Base-by-base conservation (phyloP, 1,140 invertebrate species). In the Himalopsyche phryganea region DNA sequence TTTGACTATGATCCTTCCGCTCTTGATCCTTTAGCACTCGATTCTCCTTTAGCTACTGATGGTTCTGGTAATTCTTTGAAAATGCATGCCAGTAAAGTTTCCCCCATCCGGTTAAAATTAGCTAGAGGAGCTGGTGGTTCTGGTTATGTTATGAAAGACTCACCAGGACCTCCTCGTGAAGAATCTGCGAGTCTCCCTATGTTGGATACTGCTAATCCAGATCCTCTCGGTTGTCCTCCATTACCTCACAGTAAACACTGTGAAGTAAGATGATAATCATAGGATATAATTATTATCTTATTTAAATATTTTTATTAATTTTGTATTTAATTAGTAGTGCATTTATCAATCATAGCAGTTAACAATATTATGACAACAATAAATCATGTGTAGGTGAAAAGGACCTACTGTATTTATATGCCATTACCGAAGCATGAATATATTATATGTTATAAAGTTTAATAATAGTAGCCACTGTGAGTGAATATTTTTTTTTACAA, bases 251-350 rank as follows among this genome's bases (percentile, higher is more conserved):
- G 84, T 70, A 88, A 90, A 81, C 86, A 88, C 78, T 89, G 87
- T 80, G 86, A 90, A 81, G 88, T 90, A 82, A 90, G 88, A 84
- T 90, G 88, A 91, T 89, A 87, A 82, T 80, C 59, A 51, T 28
- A 51, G 15, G 67, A 69, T 69, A 69, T 17, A 17, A 7, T 35
- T 7, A 15, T 23, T 6, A 45, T 5, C 18, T 11, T 45, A 15
- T 11, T 45, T 14, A 15, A 45, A 45, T 42, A 14, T 14, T 6
- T 6, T 7, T n/a, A 6, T n/a, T 6, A 6, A 42, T n/a, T 41
- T 15, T 14, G 41, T 18, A 10, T 35, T 20, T 15, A n/a, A 51
- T n/a, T 51, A 40, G 35, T 17, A 36, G 18, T 41, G 32, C 18
- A 41, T 50, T 49, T 13, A 13, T 33, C 33, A 20, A 32, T 15